These are phyloP conservation scores for Falcaria lacertinaria DNA, from an alignment of 2,888 invertebrate species.

Conservation along the genomic window DNA sequence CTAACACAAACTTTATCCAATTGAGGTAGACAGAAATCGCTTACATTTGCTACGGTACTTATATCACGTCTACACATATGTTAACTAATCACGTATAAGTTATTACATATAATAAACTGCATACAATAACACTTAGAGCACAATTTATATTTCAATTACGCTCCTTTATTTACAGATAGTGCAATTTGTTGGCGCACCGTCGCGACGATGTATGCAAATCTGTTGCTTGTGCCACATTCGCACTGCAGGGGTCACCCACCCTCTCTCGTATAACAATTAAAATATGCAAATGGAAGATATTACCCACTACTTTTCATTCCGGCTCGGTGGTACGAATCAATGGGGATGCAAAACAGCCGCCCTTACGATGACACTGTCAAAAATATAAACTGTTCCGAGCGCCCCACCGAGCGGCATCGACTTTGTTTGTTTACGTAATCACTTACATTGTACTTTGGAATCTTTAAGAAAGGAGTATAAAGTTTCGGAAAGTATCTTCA, in stretches of 20 bases:
- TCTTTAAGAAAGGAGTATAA: background rate
- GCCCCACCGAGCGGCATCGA: constrained; percentile 7
- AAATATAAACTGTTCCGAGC: constrained; percentile 35
- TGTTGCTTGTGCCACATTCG: constrained; percentile 62
- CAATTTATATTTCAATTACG: constrained; percentile 46
- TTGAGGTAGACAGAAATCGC: too few species aligned
- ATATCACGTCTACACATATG: too few species aligned
- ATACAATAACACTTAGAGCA: background rate
- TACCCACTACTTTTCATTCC: constrained; percentile 75
- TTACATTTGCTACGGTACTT: too few species aligned
- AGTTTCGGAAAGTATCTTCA: background rate
- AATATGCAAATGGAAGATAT: constrained; percentile 76
- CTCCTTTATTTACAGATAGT: constrained; percentile 52
- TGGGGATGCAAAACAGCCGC: constrained; percentile 38
- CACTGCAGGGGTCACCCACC: constrained; percentile 45
- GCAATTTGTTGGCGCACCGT: constrained; percentile 48
- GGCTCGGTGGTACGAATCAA: constrained; percentile 53
- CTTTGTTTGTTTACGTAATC: constrained; percentile 29
- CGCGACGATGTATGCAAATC: constrained; percentile 66
- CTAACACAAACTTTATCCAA: too few species aligned
- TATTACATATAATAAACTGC: background rate
- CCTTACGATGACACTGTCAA: constrained; percentile 41
- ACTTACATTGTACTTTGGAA: constrained; percentile 15
- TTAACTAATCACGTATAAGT: too few species aligned
- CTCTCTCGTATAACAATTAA: constrained; percentile 67